Evolutionary conservation across 2,797 vertebrate genomes (phyloP), one percentile per base, ranked within the genome.

Genomic region (Lutjanus argentimaculatus): DNA sequence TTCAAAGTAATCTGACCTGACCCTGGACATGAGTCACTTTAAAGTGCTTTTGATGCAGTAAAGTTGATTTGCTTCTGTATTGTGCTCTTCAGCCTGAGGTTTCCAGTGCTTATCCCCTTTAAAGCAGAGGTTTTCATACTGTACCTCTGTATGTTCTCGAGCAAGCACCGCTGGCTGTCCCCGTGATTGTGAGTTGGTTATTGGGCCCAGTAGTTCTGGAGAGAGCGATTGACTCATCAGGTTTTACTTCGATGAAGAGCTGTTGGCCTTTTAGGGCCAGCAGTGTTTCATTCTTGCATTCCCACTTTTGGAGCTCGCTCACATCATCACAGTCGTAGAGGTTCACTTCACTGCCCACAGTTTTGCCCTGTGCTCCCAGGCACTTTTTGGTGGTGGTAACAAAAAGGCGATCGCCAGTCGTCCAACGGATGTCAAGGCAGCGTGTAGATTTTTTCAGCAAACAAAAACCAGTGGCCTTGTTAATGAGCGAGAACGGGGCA

Each of bases 61-160:
- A 70, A n/a, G 11, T 16, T 6, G 11, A 55, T 25, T 45, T 64
- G 8, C 11, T 58, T 7, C 2, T 70, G 7, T n/a, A 3, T 21
- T 62, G 12, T 52, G 12, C 2, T 49, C 9, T 58, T 63, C n/a
- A 56, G 7, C 25, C 30, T 19, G 11, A 53, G 21, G 13, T 51
- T 53, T 46, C 7, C 48, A 25, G 30, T 57, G 21, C 0, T 9
- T 74, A 1, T 10, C 16, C 11, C 56, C 17, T 63, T 4, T 17
- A 48, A 72, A 51, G 17, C 12, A 21, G 10, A 42, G 7, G 11
- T 51, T 55, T 61, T 40, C 36, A 67, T 67, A 89, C 75, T 80
- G 84, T 97, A 99, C 98, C 98, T 98, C 99, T 96, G 77, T 97
- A 94, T 69, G 96, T 95, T 83, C 94, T 93, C 5, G 96, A 95